These are phyloP conservation scores for Catocala fraxini DNA, from an alignment of 2,888 invertebrate genomes.

Conservation along the genomic window DNA sequence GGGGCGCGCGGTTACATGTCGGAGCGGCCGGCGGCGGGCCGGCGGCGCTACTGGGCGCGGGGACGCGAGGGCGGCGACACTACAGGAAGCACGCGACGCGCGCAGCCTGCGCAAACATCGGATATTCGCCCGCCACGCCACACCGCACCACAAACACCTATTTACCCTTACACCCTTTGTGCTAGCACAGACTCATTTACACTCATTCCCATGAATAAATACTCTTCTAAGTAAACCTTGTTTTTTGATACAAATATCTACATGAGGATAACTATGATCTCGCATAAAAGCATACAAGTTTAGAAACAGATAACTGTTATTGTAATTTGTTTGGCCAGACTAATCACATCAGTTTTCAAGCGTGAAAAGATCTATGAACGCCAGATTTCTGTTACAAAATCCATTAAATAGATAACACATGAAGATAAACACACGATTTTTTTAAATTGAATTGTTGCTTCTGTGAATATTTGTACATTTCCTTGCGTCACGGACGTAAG, in stretches of 20 bases:
- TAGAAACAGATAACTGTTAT: conserved; percentile 7
- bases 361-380: conserved; percentile 7
- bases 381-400: conserved; percentile 8
- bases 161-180: conserved; percentile 52
- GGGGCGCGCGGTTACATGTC: conserved; percentile 73
- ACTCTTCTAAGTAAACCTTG: not conserved
- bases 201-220: conserved; percentile 27
- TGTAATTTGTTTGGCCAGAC: conserved; percentile 7
- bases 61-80: conserved; percentile 71
- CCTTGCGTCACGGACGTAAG: too few relatives aligned
- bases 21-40: conserved; percentile 83
- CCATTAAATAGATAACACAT: not conserved
- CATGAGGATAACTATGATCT: conserved; percentile 6
- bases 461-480: too few relatives aligned
- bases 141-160: conserved; percentile 61
- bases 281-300: conserved; percentile 5
- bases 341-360: conserved; percentile 11
- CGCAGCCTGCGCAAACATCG: conserved; percentile 83
- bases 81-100: conserved; percentile 65
- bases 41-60: conserved; percentile 78
- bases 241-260: too few relatives aligned
- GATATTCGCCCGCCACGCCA: conserved; percentile 60
- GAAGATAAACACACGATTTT: not conserved
- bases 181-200: conserved; percentile 28
- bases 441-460: too few relatives aligned